These are phyloP conservation scores for Leptopterna dolabrata DNA, from an alignment of 2,888 invertebrate species.

Conservation along the genomic window DNA sequence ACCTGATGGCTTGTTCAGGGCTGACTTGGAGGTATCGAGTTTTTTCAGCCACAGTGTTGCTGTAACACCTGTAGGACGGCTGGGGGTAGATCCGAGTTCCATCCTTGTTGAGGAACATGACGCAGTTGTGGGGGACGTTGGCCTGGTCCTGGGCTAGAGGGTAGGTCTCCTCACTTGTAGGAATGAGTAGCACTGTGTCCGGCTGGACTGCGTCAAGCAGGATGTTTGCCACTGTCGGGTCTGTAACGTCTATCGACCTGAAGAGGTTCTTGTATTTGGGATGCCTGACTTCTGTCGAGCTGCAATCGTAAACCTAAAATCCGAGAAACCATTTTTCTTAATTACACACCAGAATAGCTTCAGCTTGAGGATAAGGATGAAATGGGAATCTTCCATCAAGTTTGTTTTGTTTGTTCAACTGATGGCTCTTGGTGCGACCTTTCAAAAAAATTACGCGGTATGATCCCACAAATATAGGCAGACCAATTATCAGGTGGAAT, in stretches of 20 bases:
- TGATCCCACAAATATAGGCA: no score
- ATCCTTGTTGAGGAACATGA: conserved; percentile 75
- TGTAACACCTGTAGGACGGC: conserved; percentile 81
- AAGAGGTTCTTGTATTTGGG: conserved; percentile 71
- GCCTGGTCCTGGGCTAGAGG: conserved; percentile 74
- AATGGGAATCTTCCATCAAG: no score
- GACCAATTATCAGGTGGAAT: no score
- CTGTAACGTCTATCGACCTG: conserved; percentile 78
- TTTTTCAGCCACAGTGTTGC: conserved; percentile 54
- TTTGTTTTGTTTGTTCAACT: no score
- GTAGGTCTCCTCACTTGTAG: conserved; percentile 76
- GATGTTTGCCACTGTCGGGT: conserved; percentile 84
- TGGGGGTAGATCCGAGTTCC: conserved; percentile 79
- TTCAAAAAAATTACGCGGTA: no score
- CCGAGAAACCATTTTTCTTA: conserved; percentile 15
- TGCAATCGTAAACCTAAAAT: conserved; percentile 69
- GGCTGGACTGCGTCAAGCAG: conserved; percentile 82
- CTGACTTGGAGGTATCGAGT: conserved; percentile 76
- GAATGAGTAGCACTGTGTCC: conserved; percentile 83
- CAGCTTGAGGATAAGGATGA: no score
- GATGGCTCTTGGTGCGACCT: no score
- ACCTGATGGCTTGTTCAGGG: conserved; percentile 74
- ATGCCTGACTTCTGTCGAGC: conserved; percentile 58
- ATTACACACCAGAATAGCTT: no score
- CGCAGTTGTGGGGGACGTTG: conserved; percentile 78